Base-by-base conservation (phyloP, 1,140 invertebrate genomes). In the Orussus abietinus region DNA sequence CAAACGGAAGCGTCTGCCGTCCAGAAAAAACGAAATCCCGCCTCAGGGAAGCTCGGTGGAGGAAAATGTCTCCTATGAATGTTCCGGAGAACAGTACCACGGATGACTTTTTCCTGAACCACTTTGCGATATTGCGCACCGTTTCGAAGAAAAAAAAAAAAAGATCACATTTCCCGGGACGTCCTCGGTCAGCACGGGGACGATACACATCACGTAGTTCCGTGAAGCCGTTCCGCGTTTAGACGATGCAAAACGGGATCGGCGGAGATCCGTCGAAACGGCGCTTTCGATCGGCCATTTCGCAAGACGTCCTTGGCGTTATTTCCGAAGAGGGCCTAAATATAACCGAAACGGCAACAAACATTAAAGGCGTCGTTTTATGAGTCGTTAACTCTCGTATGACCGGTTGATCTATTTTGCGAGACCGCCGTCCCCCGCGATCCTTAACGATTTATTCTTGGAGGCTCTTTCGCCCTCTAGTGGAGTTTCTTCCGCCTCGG, bases 271-370 rank as follows among this genome's bases (percentile, higher is more conserved):
- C 7, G 38, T 6, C 25, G 18, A 31, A 22, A 36, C 14, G 29
- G 14, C 34, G n/a, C 9, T 10, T 15, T 20, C 15, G 33, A 21
- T 38, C 35, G 51, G 54, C 49, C 39, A 39, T 64, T 60, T 64
- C 49, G 51, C 51, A 62, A 64, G 47, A 41, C 52, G 60, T 54
- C 62, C 62, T 64, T 64, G 56, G 47, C 40, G 54, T 45, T 64
- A 54, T 55, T 49, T 25, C 29, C 28, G 22, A 33, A 42, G 22
- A n/a, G 7, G 12, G n/a, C 17, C 42, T 61, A 61, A 59, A 55
- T 51, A 60, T 60, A 60, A 44, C 13, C 21, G 35, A 35, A 45
- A n/a, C 37, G 35, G 40, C 45, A 50, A 60, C 47, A 52, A 51
- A 54, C 53, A 53, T 56, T 54, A 51, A 51, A 36, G 36, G 45